A percentile compares a stretch with the other conserved stretches of the same genome.
Conservation (phyloP, 2,113 vertebrate genomes). For the Clarias batrachus region DNA sequence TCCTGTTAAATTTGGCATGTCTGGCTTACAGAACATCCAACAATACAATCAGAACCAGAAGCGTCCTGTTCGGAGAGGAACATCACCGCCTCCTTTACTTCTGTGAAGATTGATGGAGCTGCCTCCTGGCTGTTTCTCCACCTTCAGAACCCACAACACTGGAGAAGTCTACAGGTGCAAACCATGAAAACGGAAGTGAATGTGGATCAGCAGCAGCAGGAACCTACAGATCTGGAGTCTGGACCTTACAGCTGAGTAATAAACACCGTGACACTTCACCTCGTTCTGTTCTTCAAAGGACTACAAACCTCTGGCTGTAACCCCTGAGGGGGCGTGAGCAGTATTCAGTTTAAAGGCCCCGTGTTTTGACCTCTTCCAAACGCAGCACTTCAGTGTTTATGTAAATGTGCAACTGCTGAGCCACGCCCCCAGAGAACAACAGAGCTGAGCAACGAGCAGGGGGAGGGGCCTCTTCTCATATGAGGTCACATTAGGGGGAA, state of each 20-base stretch:
- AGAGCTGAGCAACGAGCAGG: no score
- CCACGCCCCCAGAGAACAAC: no score
- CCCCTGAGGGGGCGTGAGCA: neutral
- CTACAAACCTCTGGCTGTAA: no score
- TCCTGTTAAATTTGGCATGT: constrained; percentile 35
- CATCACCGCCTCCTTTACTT: constrained; percentile 7
- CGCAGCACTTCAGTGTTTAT: no score
- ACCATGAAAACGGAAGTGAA: neutral
- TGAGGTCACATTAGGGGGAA: no score
- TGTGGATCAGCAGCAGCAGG: neutral
- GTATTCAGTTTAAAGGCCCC: neutral
- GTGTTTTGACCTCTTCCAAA: no score
- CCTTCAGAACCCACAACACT: neutral
- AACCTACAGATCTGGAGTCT: neutral
- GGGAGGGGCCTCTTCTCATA: no score
- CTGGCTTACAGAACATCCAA: constrained; percentile 53
- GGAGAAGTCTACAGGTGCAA: neutral
- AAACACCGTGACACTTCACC: neutral
- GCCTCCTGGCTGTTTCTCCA: neutral
- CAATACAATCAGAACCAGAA: constrained; percentile 56
- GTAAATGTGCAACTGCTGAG: no score
- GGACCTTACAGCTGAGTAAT: neutral
- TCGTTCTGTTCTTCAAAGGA: neutral
- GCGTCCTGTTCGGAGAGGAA: constrained; percentile 61
- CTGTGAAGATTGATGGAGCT: constrained; percentile 11